Evolutionary conservation across 1,140 invertebrate genomes (phyloP).

Genomic region (Rhynchophorus ferrugineus): DNA sequence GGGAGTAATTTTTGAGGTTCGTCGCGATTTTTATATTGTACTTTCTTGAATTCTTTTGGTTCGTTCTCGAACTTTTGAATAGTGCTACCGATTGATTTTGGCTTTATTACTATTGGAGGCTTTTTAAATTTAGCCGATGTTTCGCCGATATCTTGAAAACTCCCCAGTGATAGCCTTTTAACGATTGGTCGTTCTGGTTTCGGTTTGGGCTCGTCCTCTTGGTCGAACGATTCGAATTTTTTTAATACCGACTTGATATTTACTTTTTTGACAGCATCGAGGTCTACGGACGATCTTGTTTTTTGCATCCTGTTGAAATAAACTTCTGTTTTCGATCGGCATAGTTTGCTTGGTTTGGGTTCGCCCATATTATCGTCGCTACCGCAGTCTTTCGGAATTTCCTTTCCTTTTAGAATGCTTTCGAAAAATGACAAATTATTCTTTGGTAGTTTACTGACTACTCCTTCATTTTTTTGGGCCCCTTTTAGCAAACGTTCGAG

Average conservation of each 20-base stretch:
- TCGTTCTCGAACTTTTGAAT: slow-evolving; percentile 22
- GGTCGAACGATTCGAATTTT: slow-evolving; percentile 36
- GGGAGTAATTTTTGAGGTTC: slow-evolving; percentile 3
- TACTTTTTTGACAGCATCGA: slow-evolving; percentile 37
- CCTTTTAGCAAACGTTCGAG: slow-evolving; percentile 34
- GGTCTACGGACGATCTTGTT: slow-evolving; percentile 34
- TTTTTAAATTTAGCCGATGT: background rate
- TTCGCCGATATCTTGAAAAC: slow-evolving; percentile 3
- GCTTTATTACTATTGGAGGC: background rate
- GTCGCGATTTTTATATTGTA: slow-evolving; percentile 1
- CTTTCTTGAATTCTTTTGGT: slow-evolving; percentile 12
- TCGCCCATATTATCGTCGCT: slow-evolving; percentile 17
- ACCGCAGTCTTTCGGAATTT: slow-evolving; percentile 18
- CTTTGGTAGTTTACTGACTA: slow-evolving; percentile 36
- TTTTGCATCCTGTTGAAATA: slow-evolving; percentile 21
- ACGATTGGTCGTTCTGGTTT: slow-evolving; percentile 14
- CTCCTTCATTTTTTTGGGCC: slow-evolving; percentile 24
- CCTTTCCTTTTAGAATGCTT: slow-evolving; percentile 33
- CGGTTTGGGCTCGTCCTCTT: slow-evolving; percentile 5
- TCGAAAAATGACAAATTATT: slow-evolving; percentile 38
- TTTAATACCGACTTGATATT: slow-evolving; percentile 37
- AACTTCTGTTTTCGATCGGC: slow-evolving; percentile 38
- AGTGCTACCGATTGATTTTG: slow-evolving; percentile 18
- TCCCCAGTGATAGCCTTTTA: slow-evolving; percentile 21
- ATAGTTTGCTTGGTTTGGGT: slow-evolving; percentile 16